phyloP scores from a whole-genome alignment of 2,797 vertebrate species.

The Diglossa cyanea region DNA sequence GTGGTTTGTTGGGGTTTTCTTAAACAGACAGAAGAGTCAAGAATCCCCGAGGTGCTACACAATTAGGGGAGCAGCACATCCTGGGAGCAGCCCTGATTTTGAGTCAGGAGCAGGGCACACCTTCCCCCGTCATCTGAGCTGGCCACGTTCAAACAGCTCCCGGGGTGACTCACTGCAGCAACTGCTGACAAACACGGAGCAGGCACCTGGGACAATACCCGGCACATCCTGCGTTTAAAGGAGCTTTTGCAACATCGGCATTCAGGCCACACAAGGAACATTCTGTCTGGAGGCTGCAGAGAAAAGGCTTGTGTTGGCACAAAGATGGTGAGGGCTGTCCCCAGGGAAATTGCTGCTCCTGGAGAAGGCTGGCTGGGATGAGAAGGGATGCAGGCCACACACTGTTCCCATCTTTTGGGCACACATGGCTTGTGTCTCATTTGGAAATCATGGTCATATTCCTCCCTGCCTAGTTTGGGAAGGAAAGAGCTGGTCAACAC shows the following conservation, averaged over 20 bases:
- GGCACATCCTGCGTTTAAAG: background rate
- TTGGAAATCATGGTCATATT: background rate
- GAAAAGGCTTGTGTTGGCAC: background rate
- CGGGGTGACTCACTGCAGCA: background rate
- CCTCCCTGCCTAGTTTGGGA: background rate
- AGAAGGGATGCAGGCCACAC: background rate
- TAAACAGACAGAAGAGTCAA: fast-evolving
- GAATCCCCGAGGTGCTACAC: background rate
- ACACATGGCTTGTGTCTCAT: background rate
- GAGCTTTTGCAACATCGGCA: background rate
- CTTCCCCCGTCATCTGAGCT: background rate
- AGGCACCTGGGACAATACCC: background rate
- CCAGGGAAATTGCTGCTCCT: background rate
- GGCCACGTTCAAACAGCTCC: background rate
- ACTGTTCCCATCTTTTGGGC: fast-evolving
- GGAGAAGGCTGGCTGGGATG: background rate
- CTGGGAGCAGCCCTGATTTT: background rate
- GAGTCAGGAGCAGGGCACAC: background rate
- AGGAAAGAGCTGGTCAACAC: background rate
- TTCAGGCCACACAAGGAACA: background rate
- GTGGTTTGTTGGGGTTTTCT: background rate
- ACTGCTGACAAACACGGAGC: background rate
- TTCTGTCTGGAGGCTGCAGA: background rate
- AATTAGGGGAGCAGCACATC: background rate
- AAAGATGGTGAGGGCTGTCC: background rate